Evolutionary conservation across 64 coral and sea anemone species (phyloP), one percentile per base, ranked within the genome.

Genomic region (Catalaphyllia jardinei): DNA sequence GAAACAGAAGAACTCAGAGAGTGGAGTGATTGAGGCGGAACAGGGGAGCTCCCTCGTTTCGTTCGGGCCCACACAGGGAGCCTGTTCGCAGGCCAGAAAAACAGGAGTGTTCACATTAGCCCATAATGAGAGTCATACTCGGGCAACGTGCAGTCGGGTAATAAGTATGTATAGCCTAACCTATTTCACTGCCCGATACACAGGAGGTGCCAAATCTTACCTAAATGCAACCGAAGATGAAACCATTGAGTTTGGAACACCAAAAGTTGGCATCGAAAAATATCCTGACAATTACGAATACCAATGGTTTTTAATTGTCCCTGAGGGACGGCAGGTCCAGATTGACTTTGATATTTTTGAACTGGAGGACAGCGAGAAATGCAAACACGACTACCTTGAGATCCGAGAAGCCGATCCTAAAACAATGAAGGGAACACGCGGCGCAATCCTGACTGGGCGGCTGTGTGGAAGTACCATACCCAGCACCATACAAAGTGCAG

Each of bases 311-410:
- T 64, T 83, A 46, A 64, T 67, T 24, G 80, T 64, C 31, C 80
- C 80, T 46, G 80, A 83, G 51, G 80, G 80, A 67, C 80, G n/a
- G 31, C 60, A 83, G 20, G 57, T 83, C 19, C 31, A 69, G 33
- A 61, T 81, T 17, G 33, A 12, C 15, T 81, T 81, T 13, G 57
- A 81, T 1, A 10, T 16, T 20, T 83, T 83, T 13, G 80, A 83
- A 69, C 61, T 83, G 31, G 80, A 83, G 33, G 9, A 83, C 4
- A 83, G 80, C 10, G 30, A 67, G 19, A 3, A 83, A 12, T 83
- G 80, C 62, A 15, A 83, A 69, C n/a, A 83, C 33, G 60, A 83
- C 62, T 83, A 83, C 11, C 2, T n/a, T 62, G 80, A 83, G 33
- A 13, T 83, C 31, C 20, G 80, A 24, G 62, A 83, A 62, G 29